phyloP scores from a whole-genome alignment of 2,888 invertebrate genomes.

The Ophion slaviceki region DNA sequence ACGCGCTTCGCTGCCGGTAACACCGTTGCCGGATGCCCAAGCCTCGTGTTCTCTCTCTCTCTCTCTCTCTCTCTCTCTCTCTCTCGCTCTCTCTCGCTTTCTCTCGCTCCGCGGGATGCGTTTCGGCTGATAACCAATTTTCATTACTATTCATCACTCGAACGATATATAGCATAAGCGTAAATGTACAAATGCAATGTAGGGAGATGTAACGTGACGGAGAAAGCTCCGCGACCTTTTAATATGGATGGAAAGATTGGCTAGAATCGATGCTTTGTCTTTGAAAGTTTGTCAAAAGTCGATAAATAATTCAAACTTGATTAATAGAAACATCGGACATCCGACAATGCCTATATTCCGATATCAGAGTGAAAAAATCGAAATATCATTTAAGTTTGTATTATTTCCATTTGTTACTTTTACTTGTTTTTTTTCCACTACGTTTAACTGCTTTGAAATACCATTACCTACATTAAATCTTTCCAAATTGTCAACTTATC shows the following conservation, averaged over 20 bases:
- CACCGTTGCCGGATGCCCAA: constrained; percentile 71
- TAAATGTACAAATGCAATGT: constrained; percentile 5
- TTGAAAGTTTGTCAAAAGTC: too few relatives aligned
- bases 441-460: too few relatives aligned
- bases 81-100: background rate
- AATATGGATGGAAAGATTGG: too few relatives aligned
- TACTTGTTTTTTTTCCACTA: too few relatives aligned
- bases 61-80: constrained; percentile 6
- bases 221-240: background rate
- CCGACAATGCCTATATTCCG: too few relatives aligned
- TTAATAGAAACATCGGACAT: background rate
- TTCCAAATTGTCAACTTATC: too few relatives aligned
- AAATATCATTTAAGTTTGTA: too few relatives aligned
- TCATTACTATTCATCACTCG: constrained; percentile 79
- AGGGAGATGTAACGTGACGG: constrained; percentile 8
- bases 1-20: constrained; percentile 81
- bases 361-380: too few relatives aligned
- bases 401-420: too few relatives aligned
- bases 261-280: too few relatives aligned
- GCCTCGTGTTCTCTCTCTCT: constrained; percentile 70
- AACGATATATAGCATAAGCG: constrained; percentile 23
- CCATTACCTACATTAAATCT: too few relatives aligned
- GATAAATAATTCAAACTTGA: too few relatives aligned
- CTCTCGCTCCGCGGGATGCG: constrained; percentile 71
- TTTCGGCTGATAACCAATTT: constrained; percentile 82